These are phyloP conservation scores for Branchellion lobata DNA, from an alignment of 2,888 invertebrate genomes.

Conservation along the genomic window DNA sequence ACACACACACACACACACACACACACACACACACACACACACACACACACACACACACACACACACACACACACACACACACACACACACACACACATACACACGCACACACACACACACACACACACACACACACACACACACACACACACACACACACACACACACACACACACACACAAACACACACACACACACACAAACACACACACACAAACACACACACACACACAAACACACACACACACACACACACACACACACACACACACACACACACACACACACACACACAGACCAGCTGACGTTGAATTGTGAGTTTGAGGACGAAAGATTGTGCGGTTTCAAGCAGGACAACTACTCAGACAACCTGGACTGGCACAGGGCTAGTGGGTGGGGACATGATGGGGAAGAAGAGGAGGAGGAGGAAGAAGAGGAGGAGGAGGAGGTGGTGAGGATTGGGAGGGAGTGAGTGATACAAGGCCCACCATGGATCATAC, in stretches of 20 bases:
- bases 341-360: slow-evolving; percentile 49
- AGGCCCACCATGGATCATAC: slow-evolving; percentile 58
- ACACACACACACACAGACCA: slow-evolving; percentile 7
- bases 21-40: slow-evolving; percentile 27
- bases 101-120: slow-evolving; percentile 20
- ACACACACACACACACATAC: slow-evolving; percentile 17
- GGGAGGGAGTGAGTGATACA: slow-evolving; percentile 52
- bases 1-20: not conserved
- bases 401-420: slow-evolving; percentile 49
- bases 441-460: not conserved
- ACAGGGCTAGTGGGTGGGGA: slow-evolving; percentile 28
- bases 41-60: slow-evolving; percentile 17
- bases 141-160: not conserved
- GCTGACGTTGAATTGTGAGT: slow-evolving; percentile 47
- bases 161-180: not conserved
- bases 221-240: slow-evolving; percentile 1
- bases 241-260: slow-evolving; percentile 1
- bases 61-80: slow-evolving; percentile 28
- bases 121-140: slow-evolving; percentile 18
- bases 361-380: slow-evolving; percentile 53
- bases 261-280: not conserved
- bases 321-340: slow-evolving; percentile 49
- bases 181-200: not conserved
- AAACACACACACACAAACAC: not conserved
- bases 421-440: slow-evolving; percentile 25